Evolutionary conservation across 2,888 invertebrate genomes (phyloP), one percentile per base, ranked within the genome.

Genomic region (Sphinx pinastri): DNA sequence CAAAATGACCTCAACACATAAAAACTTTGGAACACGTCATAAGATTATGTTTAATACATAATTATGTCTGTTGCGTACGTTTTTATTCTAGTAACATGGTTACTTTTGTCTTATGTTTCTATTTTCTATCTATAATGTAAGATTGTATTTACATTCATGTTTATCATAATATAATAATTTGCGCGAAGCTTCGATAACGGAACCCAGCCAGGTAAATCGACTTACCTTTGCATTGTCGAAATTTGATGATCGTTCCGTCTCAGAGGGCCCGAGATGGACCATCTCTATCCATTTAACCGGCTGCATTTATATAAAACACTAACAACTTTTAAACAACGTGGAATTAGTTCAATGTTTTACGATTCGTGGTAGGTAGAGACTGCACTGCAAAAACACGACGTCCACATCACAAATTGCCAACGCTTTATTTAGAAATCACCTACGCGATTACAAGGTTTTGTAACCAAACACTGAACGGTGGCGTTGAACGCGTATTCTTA

Each of bases 271-370:
- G 74, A 93, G 88, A 73, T 88, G 88, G 81, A 93, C 92, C 93
- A 93, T 92, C 79, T 93, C 93, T 85, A 92, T 92, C 89, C 90
- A 93, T 84, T 92, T 93, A 83, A 93, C 89, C 81, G 92, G 88
- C 84, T 92, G 91, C 92, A 93, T 93, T 81, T 83, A 81, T 67
- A 75, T 70, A 73, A 79, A 77, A 77, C 76, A 79, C 76, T 79
- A 79, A 58, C 51, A 25, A 68, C 51, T 45, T 11, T 19, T 45
- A 51, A 71, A 75, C 73, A 71, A 70, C 72, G 74, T 74, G 74
- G 19, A 38, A 52, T 51, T 58, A 58, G 67, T 70, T 25, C 45
- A 70, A 59, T 52, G 52, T 55, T 55, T 10, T 75, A 75, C 76
- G 76, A 75, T 81, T 77, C 76, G 77, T 73, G 67, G 72, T 72